Conservation (phyloP, 2,797 vertebrate genomes). For the Capromys pilorides region DNA sequence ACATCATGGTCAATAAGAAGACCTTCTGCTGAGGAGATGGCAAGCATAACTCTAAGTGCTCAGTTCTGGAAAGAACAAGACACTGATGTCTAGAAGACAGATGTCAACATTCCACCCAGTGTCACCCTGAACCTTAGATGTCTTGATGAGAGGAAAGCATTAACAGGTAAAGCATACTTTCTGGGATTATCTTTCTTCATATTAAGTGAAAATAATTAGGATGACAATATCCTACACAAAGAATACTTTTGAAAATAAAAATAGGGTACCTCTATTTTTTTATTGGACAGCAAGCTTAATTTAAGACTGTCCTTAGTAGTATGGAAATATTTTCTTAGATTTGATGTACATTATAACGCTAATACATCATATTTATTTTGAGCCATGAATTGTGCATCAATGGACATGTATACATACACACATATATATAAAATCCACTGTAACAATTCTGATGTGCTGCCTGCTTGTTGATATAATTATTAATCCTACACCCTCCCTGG, state of each 20-base stretch:
- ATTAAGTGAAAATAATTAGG: background rate
- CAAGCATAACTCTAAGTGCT: background rate
- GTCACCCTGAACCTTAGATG: background rate
- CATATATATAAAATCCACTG: background rate
- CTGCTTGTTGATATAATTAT: background rate
- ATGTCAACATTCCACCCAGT: background rate
- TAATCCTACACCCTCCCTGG: background rate
- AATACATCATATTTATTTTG: background rate
- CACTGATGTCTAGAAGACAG: background rate
- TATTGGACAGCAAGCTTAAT: background rate
- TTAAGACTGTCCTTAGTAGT: background rate
- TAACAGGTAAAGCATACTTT: background rate
- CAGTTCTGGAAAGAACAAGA: background rate
- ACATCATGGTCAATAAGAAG: background rate
- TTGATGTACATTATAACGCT: background rate
- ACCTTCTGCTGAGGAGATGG: accelerated
- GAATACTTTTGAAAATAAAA: background rate
- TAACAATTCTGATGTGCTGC: background rate
- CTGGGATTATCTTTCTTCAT: background rate
- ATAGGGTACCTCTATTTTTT: background rate
- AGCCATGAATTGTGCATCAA: background rate
- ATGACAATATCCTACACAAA: background rate
- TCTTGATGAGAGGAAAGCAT: background rate
- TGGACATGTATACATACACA: accelerated
- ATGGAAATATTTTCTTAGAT: background rate